Percentiles rank a stretch among this genome's conserved stretches.
Evolutionary conservation across 2,797 vertebrate species (phyloP).

Genomic region (Aselliscus stoliczkanus): DNA sequence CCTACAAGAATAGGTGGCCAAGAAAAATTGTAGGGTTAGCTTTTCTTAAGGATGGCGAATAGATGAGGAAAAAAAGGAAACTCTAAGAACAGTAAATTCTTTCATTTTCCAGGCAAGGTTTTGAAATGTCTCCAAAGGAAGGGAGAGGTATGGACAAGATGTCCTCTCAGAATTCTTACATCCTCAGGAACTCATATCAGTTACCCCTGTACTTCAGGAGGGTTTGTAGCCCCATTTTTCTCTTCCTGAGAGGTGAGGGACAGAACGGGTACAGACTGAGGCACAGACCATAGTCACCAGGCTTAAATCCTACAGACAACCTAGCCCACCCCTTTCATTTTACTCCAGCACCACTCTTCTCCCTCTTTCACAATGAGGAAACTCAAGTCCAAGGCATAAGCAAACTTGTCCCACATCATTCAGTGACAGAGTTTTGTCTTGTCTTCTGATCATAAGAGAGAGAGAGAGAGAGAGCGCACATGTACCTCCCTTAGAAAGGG

Average conservation of each 20-base stretch:
- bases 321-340: background rate
- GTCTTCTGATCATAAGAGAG: background rate
- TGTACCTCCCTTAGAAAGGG: background rate
- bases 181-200: background rate
- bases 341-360: background rate
- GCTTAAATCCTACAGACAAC: background rate
- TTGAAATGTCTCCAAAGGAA: background rate
- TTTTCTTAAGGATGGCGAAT: background rate
- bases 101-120: background rate
- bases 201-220: background rate
- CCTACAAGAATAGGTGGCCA: background rate
- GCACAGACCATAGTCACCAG: background rate
- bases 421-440: background rate
- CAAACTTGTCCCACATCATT: background rate
- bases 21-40: background rate
- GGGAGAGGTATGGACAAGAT: background rate
- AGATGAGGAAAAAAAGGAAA: background rate
- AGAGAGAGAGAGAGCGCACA: too few relatives aligned
- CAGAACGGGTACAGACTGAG: background rate
- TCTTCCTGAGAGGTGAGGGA: background rate
- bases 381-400: background rate
- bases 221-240: background rate
- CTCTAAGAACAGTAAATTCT: background rate
- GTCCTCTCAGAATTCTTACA: background rate
- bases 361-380: background rate